Evolutionary conservation across 1,140 invertebrate species (phyloP).

Genomic region (Listronotus bonariensis): DNA sequence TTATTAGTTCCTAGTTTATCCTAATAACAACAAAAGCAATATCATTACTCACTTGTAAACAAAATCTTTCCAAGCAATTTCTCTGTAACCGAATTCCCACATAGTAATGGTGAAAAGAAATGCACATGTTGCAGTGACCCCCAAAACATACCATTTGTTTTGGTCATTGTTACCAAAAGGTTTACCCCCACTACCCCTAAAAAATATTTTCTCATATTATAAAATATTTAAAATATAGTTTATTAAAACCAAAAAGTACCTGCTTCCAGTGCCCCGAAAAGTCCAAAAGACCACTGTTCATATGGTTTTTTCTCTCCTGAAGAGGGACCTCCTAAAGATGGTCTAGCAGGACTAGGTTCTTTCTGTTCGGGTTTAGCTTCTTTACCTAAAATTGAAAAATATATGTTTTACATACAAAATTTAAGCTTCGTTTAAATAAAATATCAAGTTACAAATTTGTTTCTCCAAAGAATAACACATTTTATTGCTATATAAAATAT

Average conservation of each 20-base stretch:
- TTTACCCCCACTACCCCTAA: slow-evolving; percentile 56
- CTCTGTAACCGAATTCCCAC: slow-evolving; percentile 80
- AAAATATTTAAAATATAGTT: background rate
- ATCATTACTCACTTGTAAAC: slow-evolving; percentile 70
- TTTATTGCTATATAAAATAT: too few relatives aligned
- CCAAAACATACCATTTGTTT: slow-evolving; percentile 73
- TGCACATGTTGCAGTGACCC: slow-evolving; percentile 66
- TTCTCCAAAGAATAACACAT: too few relatives aligned
- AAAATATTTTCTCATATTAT: too few relatives aligned
- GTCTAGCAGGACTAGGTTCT: slow-evolving; percentile 52
- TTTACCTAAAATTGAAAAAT: slow-evolving; percentile 50
- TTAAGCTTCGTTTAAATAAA: too few relatives aligned
- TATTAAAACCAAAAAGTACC: slow-evolving; percentile 35
- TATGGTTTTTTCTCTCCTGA: slow-evolving; percentile 52
- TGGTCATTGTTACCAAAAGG: slow-evolving; percentile 66
- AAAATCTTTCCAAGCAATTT: slow-evolving; percentile 99
- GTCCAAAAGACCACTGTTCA: slow-evolving; percentile 70
- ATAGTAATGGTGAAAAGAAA: slow-evolving; percentile 69
- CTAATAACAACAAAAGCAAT: too few relatives aligned
- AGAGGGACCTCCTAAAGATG: slow-evolving; percentile 52
- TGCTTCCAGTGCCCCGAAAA: slow-evolving; percentile 60
- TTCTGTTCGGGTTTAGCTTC: slow-evolving; percentile 47
- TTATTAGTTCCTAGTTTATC: too few relatives aligned
- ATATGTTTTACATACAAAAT: background rate
- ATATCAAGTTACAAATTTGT: too few relatives aligned